Evolutionary conservation across 2,888 invertebrate genomes (phyloP).

Genomic region (Drosophila peninsularis): DNA sequence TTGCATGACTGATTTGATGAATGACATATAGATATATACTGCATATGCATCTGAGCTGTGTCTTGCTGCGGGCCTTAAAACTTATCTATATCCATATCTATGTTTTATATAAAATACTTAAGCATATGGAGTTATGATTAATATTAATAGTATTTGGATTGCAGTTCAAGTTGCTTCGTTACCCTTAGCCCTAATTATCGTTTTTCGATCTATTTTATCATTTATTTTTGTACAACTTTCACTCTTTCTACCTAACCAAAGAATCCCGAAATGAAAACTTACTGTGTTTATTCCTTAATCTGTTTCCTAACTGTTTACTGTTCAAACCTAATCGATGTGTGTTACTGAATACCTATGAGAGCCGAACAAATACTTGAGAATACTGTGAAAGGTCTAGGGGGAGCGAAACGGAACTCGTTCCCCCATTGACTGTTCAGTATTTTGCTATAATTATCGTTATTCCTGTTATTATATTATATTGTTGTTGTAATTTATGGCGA

Average conservation of each 20-base stretch:
- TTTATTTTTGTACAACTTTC: slow-evolving; percentile 26
- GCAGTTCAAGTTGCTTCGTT: slow-evolving; percentile 55
- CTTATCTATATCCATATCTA: slow-evolving; percentile 5
- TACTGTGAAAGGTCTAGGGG: slow-evolving; percentile 10
- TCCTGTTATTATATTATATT: slow-evolving; percentile 34
- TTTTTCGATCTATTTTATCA: slow-evolving; percentile 1
- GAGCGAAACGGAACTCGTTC: slow-evolving; percentile 10
- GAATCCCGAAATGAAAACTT: slow-evolving; percentile 29
- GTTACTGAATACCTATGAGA: slow-evolving; percentile 48
- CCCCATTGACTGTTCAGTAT: slow-evolving; percentile 57
- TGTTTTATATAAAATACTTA: slow-evolving; percentile 8
- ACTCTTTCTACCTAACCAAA: slow-evolving; percentile 28
- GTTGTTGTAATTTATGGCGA: slow-evolving; percentile 73
- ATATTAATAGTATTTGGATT: slow-evolving; percentile 15
- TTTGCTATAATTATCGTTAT: slow-evolving; percentile 3
- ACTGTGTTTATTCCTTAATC: slow-evolving; percentile 46
- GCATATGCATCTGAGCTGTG: slow-evolving; percentile 3
- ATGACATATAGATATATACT: slow-evolving; percentile 4
- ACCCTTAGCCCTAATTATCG: slow-evolving; percentile 14
- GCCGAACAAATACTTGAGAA: slow-evolving; percentile 12
- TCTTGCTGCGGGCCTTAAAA: slow-evolving; percentile 14
- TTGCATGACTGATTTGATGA: slow-evolving; percentile 45
- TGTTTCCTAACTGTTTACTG: slow-evolving; percentile 51
- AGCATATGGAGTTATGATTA: slow-evolving; percentile 20
- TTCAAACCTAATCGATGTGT: slow-evolving; percentile 60